Evolutionary conservation across 2,888 invertebrate genomes (phyloP).

Genomic region (Cryptus viduatorius): DNA sequence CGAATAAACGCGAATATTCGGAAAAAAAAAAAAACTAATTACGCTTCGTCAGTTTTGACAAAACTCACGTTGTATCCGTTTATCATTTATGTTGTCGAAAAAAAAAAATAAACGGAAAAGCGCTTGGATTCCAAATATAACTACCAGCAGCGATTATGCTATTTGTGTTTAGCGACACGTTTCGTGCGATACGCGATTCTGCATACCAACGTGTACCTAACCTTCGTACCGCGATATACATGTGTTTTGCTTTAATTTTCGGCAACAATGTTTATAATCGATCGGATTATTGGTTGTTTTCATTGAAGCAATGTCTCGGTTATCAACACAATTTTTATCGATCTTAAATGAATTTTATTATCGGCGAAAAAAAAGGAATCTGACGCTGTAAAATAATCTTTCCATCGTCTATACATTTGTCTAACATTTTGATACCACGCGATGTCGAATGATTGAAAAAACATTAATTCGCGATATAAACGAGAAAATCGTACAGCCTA

Average conservation of each 20-base stretch:
- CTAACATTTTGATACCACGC: too few relatives aligned
- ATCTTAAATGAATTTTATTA: background rate
- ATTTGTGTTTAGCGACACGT: background rate
- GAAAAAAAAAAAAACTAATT: background rate
- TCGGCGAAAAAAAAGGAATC: background rate
- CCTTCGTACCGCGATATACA: background rate
- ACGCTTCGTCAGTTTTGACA: conserved; percentile 7
- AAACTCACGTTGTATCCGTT: conserved; percentile 1
- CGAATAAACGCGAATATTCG: background rate
- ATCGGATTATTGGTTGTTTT: background rate
- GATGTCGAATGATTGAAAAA: too few relatives aligned
- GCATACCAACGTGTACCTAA: background rate
- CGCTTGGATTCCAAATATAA: background rate
- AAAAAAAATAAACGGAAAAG: background rate
- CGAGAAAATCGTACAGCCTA: conserved; percentile 70
- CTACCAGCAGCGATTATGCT: background rate
- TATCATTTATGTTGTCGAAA: background rate
- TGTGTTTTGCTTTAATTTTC: background rate
- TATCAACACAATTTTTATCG: background rate
- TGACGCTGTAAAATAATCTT: background rate
- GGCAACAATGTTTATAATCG: background rate
- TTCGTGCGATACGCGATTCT: background rate
- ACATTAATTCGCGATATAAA: background rate
- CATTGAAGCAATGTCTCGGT: background rate
- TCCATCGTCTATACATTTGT: background rate